These are phyloP conservation scores for Drosophila rufa DNA, from an alignment of 1,140 invertebrate species.

Conservation along the genomic window DNA sequence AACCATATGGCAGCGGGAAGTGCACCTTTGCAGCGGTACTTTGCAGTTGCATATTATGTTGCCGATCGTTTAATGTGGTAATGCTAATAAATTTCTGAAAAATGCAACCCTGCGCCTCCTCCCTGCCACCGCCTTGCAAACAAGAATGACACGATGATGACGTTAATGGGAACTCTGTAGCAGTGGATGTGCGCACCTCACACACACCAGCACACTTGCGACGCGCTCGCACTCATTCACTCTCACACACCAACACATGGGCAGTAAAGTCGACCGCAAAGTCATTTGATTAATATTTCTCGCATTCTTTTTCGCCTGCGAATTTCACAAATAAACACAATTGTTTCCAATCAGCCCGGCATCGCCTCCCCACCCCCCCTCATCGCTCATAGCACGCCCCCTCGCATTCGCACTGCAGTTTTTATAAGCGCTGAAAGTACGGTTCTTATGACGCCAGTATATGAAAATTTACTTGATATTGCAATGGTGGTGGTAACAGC, in stretches of 20 bases:
- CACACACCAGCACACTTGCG: constrained; percentile 49
- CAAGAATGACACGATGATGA: constrained; percentile 85
- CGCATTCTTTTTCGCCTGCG: constrained; percentile 57
- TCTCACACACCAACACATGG: constrained; percentile 43
- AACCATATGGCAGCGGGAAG: constrained; percentile 68
- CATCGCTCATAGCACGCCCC: constrained; percentile 24
- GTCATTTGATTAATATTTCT: constrained; percentile 81
- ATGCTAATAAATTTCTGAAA: constrained; percentile 55
- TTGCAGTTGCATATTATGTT: constrained; percentile 37
- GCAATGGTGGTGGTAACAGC: constrained; percentile 57
- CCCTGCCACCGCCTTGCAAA: constrained; percentile 52
- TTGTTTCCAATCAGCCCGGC: constrained; percentile 59
- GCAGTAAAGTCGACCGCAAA: constrained; percentile 73
- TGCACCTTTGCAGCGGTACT: constrained; percentile 16
- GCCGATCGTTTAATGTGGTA: constrained; percentile 30
- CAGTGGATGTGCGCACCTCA: constrained; percentile 66
- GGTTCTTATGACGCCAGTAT: constrained; percentile 82
- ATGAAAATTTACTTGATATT: constrained; percentile 79
- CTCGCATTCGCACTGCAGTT: constrained; percentile 36
- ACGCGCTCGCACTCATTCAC: constrained; percentile 54
- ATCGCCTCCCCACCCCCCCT: not conserved
- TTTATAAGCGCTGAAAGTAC: constrained; percentile 56
- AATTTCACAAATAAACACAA: constrained; percentile 79
- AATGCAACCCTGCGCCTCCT: constrained; percentile 77
- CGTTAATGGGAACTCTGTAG: constrained; percentile 79